Evolutionary conservation across 2,113 vertebrate genomes (phyloP), one percentile per base, ranked within the genome.

Genomic region (Heterotis niloticus): DNA sequence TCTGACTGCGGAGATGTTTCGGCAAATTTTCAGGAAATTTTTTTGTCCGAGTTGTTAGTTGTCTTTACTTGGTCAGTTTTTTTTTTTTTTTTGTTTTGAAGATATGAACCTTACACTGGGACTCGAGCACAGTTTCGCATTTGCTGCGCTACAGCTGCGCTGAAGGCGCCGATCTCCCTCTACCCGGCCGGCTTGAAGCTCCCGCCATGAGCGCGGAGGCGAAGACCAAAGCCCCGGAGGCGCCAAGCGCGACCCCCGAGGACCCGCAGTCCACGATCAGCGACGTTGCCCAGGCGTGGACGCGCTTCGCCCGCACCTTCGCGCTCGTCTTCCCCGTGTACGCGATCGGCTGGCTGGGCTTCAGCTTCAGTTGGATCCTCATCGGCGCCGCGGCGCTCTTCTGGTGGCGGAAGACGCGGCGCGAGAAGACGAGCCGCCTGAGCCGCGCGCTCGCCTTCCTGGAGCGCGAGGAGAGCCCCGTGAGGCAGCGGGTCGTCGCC

Each of bases 341-440:
- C 71, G 95, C 93, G 4, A 84, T 99, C 86, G 97, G 97, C 0
- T 99, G 96, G 90, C 92, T 97, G 82, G 95, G 94, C 81, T 92
- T 97, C 87, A 99, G 97, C 86, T 96, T 97, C 91, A 98, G 95
- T 88, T 99, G 97, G 97, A 90, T 99, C 76, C 87, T 99, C 78
- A 91, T 98, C 73, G 96, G 92, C 29, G 92, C 98, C 29, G 89
- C 92, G 74, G 84, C 95, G 76, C 92, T 97, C 78, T 93, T 95
- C 89, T 94, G 94, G 92, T 95, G 94, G 92, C 91, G 90, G 83
- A 91, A 89, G 80, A 94, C 91, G 90, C 85, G 90, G 0, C 88
- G 88, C 54, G 90, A 89, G 64, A 95, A 95, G 75, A 88, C 79
- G 82, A 91, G 87, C 79, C 87, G 95, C 34, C 85, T 95, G 77